Conservation (phyloP, 2,888 invertebrate genomes). For the Enchytraeus crypticus region DNA sequence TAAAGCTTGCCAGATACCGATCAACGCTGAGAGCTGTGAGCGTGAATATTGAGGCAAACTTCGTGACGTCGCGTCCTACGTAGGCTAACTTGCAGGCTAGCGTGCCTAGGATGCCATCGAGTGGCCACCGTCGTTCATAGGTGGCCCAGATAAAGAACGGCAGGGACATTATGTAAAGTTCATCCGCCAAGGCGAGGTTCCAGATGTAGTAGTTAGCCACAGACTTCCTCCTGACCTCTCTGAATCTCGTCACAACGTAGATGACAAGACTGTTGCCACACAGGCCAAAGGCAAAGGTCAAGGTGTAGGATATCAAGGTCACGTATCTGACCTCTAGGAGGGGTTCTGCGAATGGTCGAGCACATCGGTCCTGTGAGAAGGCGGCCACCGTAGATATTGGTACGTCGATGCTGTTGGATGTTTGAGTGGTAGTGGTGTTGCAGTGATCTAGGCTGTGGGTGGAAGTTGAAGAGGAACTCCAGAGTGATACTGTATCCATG, state of each 20-base stretch:
- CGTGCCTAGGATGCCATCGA: conserved; percentile 17
- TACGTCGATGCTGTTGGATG: no score
- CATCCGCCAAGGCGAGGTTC: conserved; percentile 25
- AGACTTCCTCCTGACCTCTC: neutral
- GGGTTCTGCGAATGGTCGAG: no score
- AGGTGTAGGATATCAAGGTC: conserved; percentile 1
- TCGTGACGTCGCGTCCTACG: conserved; percentile 17
- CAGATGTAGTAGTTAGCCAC: conserved; percentile 23
- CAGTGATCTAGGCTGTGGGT: no score
- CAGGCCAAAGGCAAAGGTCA: conserved; percentile 8
- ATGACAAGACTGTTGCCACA: conserved; percentile 12
- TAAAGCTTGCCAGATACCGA: conserved; percentile 21
- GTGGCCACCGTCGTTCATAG: conserved; percentile 17
- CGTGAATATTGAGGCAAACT: conserved; percentile 18
- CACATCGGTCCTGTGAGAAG: no score
- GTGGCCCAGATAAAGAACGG: conserved; percentile 20
- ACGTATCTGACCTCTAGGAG: conserved; percentile 3
- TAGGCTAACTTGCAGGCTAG: conserved; percentile 14
- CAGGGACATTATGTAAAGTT: conserved; percentile 20
- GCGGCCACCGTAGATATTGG: no score
- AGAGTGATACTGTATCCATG: no score
- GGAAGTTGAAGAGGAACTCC: no score
- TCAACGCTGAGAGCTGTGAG: conserved; percentile 21
- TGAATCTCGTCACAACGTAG: conserved; percentile 9
- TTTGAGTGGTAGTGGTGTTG: no score